Base-by-base conservation (phyloP, 2,888 invertebrate species). In the Cylloceria caligata region DNA sequence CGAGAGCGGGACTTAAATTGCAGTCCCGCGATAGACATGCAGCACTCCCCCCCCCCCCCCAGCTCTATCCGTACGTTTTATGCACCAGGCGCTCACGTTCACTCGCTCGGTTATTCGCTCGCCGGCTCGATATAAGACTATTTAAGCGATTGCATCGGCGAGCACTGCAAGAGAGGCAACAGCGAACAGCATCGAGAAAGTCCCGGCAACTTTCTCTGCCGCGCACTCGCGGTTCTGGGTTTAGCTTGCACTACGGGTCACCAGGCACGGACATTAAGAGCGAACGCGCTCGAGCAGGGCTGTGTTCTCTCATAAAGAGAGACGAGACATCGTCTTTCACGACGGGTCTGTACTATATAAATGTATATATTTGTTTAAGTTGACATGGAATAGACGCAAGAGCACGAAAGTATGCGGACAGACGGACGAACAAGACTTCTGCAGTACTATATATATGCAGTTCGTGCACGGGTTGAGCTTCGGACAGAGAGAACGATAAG, bases 201-300 rank as follows among this genome's bases (percentile, higher is more conserved):
- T 91, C 88, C 87, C 86, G 88, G 88, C 89, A 90, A 91, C 91
- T 91, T 91, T 91, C 91, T 91, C 91, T 89, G 87, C 69, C 21
- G 57, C 42, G 73, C 52, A 57, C 55, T 62, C 73, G 79, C 79
- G 82, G 71, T 82, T 39, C 64, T 57, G 88, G 88, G 89, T 88
- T 91, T 91, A 91, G 88, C 89, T 91, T 91, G 91, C 91, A 90
- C 89, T 89, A 88, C 88, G 89, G 91, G 91, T 91, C 91, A 91
- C 90, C 90, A 90, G 90, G 85, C 89, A 91, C 88, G 89, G 88
- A 88, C 89, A 90, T 91, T 90, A 88, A 90, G 88, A 90, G 87
- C 88, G 88, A 89, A 84, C 86, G 87, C 83, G 83, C 85, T 83
- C 86, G 82, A 85, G 83, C 75, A 71, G 34, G 36, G 30, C 27